Evolutionary conservation across 35 echinoderm and acorn worm species (phyloP).

Genomic region (Diadema setosum): DNA sequence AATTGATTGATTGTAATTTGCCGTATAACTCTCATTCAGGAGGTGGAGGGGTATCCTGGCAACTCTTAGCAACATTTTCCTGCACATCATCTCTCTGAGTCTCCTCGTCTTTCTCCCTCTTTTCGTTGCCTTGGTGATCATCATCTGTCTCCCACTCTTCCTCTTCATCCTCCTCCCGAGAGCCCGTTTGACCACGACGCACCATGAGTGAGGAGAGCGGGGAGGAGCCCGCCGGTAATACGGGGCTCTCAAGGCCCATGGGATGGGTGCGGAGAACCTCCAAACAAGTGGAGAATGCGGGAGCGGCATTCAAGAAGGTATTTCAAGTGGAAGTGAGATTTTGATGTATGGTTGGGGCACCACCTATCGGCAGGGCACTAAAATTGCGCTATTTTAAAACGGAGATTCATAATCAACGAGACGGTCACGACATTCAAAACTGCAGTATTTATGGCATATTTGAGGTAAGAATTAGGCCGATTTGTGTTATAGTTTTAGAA

Average conservation of each 20-base stretch:
- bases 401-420: no score
- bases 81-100: neutral
- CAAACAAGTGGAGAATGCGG: neutral
- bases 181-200: neutral
- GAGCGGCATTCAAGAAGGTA: slow-evolving; percentile 50
- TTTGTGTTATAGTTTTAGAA: no score
- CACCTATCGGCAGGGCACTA: no score
- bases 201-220: neutral
- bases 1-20: neutral
- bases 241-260: neutral
- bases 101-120: neutral
- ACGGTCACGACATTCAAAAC: no score
- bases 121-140: neutral
- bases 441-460: no score
- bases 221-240: neutral
- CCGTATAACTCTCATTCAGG: neutral
- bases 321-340: neutral
- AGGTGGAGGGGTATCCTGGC: no score
- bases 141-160: neutral
- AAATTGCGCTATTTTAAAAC: no score
- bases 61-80: neutral
- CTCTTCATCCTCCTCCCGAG: neutral
- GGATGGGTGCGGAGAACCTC: slow-evolving; percentile 2
- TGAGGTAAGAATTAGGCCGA: no score
- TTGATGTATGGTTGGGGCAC: no score